phyloP scores from a whole-genome alignment of 2,113 vertebrate genomes.

The Phylloscopus trochilus region DNA sequence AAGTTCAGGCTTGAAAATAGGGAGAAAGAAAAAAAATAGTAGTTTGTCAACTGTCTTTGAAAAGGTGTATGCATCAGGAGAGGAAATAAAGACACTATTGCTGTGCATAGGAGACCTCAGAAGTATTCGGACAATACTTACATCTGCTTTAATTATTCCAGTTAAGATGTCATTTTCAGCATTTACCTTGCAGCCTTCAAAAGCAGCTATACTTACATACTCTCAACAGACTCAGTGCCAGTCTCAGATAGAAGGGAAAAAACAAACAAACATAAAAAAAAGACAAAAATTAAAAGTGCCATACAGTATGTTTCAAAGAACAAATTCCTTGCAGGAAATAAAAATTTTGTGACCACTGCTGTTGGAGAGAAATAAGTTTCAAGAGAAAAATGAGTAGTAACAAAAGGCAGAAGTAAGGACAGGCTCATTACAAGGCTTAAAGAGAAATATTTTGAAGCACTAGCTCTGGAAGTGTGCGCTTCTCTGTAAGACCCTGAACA shows the following conservation, averaged over 20 bases:
- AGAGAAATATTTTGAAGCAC: slow-evolving; percentile 10
- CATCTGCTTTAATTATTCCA: slow-evolving; percentile 77
- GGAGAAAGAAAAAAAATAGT: slow-evolving; percentile 71
- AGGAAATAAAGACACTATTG: slow-evolving; percentile 70
- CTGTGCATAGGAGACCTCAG: slow-evolving; percentile 60
- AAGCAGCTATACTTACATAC: slow-evolving; percentile 68
- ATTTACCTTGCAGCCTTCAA: slow-evolving; percentile 76
- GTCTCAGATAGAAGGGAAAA: not conserved
- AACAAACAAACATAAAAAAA: not conserved
- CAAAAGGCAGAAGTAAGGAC: not conserved
- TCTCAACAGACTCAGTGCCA: slow-evolving; percentile 57
- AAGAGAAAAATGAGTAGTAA: slow-evolving; percentile 26
- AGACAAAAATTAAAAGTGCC: slow-evolving; percentile 29
- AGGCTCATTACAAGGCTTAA: not conserved
- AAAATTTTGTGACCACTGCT: slow-evolving; percentile 49
- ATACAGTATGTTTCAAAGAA: slow-evolving; percentile 60
- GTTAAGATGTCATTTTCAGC: slow-evolving; percentile 79
- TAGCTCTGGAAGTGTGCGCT: not conserved
- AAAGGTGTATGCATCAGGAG: slow-evolving; percentile 60
- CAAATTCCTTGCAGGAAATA: slow-evolving; percentile 67
- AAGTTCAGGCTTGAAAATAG: slow-evolving; percentile 54
- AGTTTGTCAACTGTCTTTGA: slow-evolving; percentile 70
- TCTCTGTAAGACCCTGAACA: not conserved
- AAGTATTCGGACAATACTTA: slow-evolving; percentile 73
- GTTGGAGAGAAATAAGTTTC: slow-evolving; percentile 61